Evolutionary conservation across 1,140 invertebrate species (phyloP).

Genomic region (Apis mellifera): Amel_HAv3.1 CM009936.2:2034501-2035000

Average conservation of each 20-base stretch:
- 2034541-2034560: slow-evolving; percentile 44
- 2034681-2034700: not conserved
- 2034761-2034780: not conserved
- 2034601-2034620: slow-evolving; percentile 52
- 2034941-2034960: not conserved
- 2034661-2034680: not conserved
- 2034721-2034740: not conserved
- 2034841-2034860: no score
- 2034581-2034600: not conserved
- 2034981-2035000: not conserved
- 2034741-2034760: not conserved
- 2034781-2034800: not conserved
- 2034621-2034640: slow-evolving; percentile 52
- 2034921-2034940: no score
- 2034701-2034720: not conserved
- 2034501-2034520: slow-evolving; percentile 43
- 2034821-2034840: no score
- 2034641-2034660: slow-evolving; percentile 15
- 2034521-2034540: slow-evolving; percentile 42
- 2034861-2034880: no score
- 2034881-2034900: no score
- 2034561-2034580: slow-evolving; percentile 48
- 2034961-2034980: not conserved
- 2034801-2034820: not conserved
- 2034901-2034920: no score